Evolutionary conservation across 2,888 invertebrate species (phyloP).

Genomic region (Drosophila villosipedis): DNA sequence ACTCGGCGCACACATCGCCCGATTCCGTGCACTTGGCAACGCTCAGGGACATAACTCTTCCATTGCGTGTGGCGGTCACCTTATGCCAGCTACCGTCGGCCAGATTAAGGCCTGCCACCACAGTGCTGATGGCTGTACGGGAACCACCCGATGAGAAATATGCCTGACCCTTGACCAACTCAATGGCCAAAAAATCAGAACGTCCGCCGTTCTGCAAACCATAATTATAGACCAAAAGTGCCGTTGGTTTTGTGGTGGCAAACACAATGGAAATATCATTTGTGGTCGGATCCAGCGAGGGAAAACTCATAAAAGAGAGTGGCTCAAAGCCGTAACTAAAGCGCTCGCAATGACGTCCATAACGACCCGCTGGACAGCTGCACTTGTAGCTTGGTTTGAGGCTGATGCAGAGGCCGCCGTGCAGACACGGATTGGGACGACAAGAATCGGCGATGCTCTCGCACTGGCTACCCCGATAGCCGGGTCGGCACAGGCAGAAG

Average conservation of each 20-base stretch:
- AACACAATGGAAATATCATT: constrained; percentile 96
- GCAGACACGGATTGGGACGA: constrained; percentile 95
- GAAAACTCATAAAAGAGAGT: constrained; percentile 95
- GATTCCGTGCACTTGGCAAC: constrained; percentile 93
- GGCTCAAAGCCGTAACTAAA: constrained; percentile 95
- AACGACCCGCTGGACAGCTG: constrained; percentile 94
- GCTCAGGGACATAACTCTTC: constrained; percentile 93
- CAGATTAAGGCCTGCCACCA: constrained; percentile 89
- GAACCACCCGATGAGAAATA: constrained; percentile 96
- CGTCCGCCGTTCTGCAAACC: constrained; percentile 94
- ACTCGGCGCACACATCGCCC: constrained; percentile 94
- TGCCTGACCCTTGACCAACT: constrained; percentile 93
- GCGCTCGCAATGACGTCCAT: constrained; percentile 96
- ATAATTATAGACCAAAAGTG: constrained; percentile 95
- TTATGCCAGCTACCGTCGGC: constrained; percentile 96
- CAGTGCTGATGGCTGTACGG: constrained; percentile 93
- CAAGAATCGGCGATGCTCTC: constrained; percentile 95
- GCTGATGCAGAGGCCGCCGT: constrained; percentile 95
- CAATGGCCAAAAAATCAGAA: constrained; percentile 96
- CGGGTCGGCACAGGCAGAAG: constrained; percentile 96
- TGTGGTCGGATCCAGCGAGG: constrained; percentile 93
- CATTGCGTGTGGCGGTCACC: constrained; percentile 95
- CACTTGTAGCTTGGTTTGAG: constrained; percentile 95
- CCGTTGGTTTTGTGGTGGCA: constrained; percentile 94
- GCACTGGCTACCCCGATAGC: constrained; percentile 96